Evolutionary conservation across 2,797 vertebrate genomes (phyloP).

Genomic region (Vultur gryphus): DNA sequence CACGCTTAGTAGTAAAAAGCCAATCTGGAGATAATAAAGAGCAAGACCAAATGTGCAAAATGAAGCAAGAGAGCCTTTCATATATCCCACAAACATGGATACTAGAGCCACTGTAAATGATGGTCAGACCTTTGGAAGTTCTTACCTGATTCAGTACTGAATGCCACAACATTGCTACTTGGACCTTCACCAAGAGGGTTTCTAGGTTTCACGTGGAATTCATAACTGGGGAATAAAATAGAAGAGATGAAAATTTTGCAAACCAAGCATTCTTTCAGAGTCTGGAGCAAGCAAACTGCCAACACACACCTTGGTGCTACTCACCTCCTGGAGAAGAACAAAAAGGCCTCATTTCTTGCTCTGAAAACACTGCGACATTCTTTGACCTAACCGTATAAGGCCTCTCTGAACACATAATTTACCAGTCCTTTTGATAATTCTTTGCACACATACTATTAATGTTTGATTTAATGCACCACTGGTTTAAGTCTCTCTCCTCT

Average conservation of each 20-base stretch:
- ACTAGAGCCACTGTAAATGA: not conserved
- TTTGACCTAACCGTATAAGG: not conserved
- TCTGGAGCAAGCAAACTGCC: not conserved
- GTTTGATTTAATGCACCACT: not conserved
- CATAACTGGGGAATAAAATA: conserved; percentile 81
- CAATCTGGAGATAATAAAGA: not conserved
- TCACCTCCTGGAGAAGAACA: not conserved
- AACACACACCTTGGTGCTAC: not conserved
- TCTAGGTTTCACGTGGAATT: conserved; percentile 90
- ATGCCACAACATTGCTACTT: conserved; percentile 83
- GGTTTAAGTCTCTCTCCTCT: not conserved
- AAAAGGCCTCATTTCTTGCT: not conserved
- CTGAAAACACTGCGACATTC: not conserved
- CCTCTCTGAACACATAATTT: not conserved
- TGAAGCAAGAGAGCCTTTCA: not conserved
- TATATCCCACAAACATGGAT: not conserved
- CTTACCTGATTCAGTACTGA: conserved; percentile 96
- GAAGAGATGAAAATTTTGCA: not conserved
- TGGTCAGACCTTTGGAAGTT: not conserved
- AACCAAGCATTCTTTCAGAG: not conserved
- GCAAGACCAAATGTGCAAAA: not conserved
- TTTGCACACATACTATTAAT: not conserved
- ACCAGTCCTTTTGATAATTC: not conserved
- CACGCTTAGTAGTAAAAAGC: not conserved
- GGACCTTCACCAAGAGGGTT: conserved; percentile 92